phyloP scores from a whole-genome alignment of 2,888 invertebrate species.

The Hirtodrosophila confusa region DNA sequence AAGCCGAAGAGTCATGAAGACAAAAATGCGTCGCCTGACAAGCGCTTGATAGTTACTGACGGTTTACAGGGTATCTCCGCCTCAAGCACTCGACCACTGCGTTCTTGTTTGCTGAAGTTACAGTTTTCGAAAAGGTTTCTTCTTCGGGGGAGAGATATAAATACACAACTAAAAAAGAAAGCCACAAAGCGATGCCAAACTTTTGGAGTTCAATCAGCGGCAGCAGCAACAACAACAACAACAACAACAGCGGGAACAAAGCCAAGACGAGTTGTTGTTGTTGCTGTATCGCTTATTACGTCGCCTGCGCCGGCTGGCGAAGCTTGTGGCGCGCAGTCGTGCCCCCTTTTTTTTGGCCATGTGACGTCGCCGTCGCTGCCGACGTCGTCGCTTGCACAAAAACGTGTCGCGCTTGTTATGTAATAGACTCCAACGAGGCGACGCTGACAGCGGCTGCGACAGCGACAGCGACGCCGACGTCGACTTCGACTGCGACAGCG shows the following conservation, averaged over 20 bases:
- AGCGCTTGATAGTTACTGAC: no score
- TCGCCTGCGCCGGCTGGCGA: slow-evolving; percentile 40
- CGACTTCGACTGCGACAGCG: slow-evolving; percentile 21
- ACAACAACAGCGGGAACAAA: slow-evolving; percentile 24
- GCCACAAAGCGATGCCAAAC: slow-evolving; percentile 47
- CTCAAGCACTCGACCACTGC: background rate
- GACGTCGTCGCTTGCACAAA: slow-evolving; percentile 46
- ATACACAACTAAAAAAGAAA: slow-evolving; percentile 41
- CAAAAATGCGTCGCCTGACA: no score
- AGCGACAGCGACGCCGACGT: slow-evolving; percentile 10
- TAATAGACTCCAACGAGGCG: slow-evolving; percentile 43
- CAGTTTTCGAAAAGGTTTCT: slow-evolving; percentile 38
- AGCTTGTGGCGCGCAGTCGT: slow-evolving; percentile 65
- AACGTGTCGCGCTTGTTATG: slow-evolving; percentile 63
- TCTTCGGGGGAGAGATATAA: slow-evolving; percentile 18
- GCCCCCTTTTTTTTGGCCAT: slow-evolving; percentile 74
- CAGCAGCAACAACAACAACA: slow-evolving; percentile 8
- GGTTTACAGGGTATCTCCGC: slow-evolving; percentile 22
- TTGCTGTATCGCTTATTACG: slow-evolving; percentile 48
- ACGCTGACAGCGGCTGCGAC: slow-evolving; percentile 14
- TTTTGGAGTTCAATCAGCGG: slow-evolving; percentile 48
- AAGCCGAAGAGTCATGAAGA: no score
- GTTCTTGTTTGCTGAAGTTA: slow-evolving; percentile 30
- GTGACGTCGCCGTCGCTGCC: slow-evolving; percentile 32
- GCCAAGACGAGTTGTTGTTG: slow-evolving; percentile 22